Base-by-base conservation (phyloP, 1,140 invertebrate species). In the Microplitis demolitor region DNA sequence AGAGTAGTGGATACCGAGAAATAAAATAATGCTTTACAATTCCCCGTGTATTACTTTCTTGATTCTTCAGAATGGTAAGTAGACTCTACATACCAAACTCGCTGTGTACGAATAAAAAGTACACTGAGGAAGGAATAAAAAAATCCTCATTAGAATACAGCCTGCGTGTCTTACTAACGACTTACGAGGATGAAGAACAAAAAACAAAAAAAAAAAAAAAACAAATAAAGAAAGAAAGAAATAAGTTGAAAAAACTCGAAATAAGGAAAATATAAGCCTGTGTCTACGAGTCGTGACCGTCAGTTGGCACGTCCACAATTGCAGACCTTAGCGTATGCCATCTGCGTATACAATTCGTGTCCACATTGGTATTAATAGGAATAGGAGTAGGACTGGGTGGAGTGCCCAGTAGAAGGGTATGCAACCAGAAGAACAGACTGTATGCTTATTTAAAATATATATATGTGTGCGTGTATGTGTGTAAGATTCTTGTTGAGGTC, bases 361-460 rank as follows among this genome's bases (percentile, higher is more conserved):
- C 53, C 66, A 66, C 62, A 66, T 71, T 54, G 70, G 60, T 71
- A 71, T 71, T 66, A 58, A 66, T 66, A 35, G 34, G 34, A 62
- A n/a, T 16, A 5, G 53, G 14, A 16, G 60, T 69, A 24, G 24
- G 24, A 24, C 24, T 35, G 9, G 13, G 56, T 56, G 16, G 53
- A 68, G 51, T 34, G 8, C 8, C 11, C 3, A 14, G 51, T 50
- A 9, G 45, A n/a, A 54, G 60, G 51, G 66, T 53, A 56, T 69
- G 53, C 53, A 69, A 35, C 66, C 24, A 3, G 16, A 50, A 66
- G 39, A 51, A 51, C 24, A 0, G 39, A 6, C 11, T 45, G 3
- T 31, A 34, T 34, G 6, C 11, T 61, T 61, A 8, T 3, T 11
- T 61, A 31, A 8, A 31, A 61, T 34, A 31, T 33, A 34, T 61